These are phyloP conservation scores for Amblyjoppa fuscipennis DNA, from an alignment of 2,888 invertebrate species.

Conservation along the genomic window DNA sequence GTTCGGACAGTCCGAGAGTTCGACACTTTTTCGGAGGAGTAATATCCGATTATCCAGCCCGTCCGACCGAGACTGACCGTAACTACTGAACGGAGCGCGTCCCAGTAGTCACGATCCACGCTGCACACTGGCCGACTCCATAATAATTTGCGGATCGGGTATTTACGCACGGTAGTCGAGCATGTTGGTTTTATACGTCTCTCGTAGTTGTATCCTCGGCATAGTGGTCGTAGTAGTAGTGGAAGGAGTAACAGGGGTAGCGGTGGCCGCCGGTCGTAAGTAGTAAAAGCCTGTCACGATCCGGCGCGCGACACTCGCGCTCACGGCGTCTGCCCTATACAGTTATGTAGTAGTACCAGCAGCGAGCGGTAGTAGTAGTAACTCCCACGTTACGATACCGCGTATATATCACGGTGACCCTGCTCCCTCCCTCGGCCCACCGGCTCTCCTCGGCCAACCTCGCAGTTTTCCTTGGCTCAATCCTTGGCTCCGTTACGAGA, in stretches of 20 bases:
- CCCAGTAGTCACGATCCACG: conserved; percentile 19
- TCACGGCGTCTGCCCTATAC: conserved; percentile 48
- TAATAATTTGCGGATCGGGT: conserved; percentile 1
- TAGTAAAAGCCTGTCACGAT: conserved; percentile 65
- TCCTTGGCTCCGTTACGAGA: background rate
- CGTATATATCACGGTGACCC: conserved; percentile 59
- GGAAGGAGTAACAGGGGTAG: conserved; percentile 46
- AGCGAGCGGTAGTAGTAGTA: conserved; percentile 42
- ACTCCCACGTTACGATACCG: conserved; percentile 59
- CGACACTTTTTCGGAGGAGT: background rate
- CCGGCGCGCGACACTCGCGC: conserved; percentile 60
- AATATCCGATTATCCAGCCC: conserved; percentile 2
- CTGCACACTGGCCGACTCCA: conserved; percentile 11
- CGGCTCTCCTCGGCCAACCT: conserved; percentile 5
- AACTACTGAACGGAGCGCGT: conserved; percentile 42
- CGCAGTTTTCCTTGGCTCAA: background rate
- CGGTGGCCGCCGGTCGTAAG: conserved; percentile 53
- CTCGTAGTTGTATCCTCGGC: conserved; percentile 31
- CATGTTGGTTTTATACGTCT: conserved; percentile 12
- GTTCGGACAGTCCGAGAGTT: background rate
- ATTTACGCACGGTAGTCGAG: background rate
- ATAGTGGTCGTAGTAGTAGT: conserved; percentile 36
- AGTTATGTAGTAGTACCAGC: conserved; percentile 53
- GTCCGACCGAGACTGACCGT: conserved; percentile 34
- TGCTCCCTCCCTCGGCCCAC: conserved; percentile 19